A percentile compares a stretch with the other conserved stretches of the same genome.
Evolutionary conservation across 2,888 invertebrate genomes (phyloP).

Genomic region (Leucophenga montana): DNA sequence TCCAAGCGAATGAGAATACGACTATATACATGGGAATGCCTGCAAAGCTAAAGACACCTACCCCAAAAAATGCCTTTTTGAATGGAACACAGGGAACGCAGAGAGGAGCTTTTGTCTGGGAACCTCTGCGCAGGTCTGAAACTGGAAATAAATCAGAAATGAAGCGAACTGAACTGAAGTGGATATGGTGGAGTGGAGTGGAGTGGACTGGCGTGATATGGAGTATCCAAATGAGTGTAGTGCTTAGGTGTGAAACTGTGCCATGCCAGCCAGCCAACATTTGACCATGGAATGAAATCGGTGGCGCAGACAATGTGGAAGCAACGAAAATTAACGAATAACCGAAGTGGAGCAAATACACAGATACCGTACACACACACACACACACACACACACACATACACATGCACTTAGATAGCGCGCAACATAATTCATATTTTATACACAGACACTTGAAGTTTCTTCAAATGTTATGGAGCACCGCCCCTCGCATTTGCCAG

Average conservation of each 20-base stretch:
- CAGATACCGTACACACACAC: conserved; percentile 29
- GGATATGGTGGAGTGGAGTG: background rate
- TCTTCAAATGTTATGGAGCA: conserved; percentile 11
- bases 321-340: conserved; percentile 12
- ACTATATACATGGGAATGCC: conserved; percentile 25
- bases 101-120: conserved; percentile 11
- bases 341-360: conserved; percentile 31
- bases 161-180: conserved; percentile 16
- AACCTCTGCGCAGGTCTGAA: conserved; percentile 58
- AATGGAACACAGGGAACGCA: background rate
- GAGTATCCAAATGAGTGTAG: conserved; percentile 23
- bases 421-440: conserved; percentile 52
- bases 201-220: background rate
- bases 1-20: conserved; percentile 56
- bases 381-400: conserved; percentile 5
- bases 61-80: background rate
- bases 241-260: conserved; percentile 39
- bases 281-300: conserved; percentile 28
- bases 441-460: conserved; percentile 38
- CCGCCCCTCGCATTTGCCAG: conserved; percentile 24
- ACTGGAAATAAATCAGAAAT: conserved; percentile 56
- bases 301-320: conserved; percentile 21
- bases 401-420: conserved; percentile 42
- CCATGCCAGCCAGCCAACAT: conserved; percentile 9
- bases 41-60: conserved; percentile 15